phyloP scores from a whole-genome alignment of 2,113 vertebrate genomes.

The Gopherus flavomarginatus region DNA sequence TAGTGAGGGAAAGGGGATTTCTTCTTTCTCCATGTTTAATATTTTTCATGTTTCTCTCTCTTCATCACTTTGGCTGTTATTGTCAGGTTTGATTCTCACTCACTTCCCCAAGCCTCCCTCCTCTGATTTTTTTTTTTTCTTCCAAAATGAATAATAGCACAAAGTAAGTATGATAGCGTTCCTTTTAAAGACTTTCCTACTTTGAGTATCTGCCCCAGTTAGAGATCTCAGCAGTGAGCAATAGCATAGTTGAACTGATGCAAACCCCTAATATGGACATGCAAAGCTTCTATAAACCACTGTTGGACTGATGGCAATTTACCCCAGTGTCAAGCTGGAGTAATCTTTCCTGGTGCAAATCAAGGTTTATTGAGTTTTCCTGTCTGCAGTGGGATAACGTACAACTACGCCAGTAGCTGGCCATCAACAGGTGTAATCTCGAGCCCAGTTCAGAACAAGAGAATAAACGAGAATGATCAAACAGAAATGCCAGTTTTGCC shows the following conservation, averaged over 20 bases:
- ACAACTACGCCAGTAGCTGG: not conserved
- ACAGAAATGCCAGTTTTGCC: not conserved
- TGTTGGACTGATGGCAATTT: conserved; percentile 20
- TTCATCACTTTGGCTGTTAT: conserved; percentile 23
- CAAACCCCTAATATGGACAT: not conserved
- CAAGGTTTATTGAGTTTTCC: conserved; percentile 64
- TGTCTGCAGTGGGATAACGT: conserved; percentile 43
- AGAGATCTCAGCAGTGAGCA: conserved; percentile 62
- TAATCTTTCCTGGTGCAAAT: not conserved
- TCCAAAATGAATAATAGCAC: not conserved
- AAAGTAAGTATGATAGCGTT: conserved; percentile 44
- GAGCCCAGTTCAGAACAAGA: not conserved
- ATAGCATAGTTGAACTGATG: conserved; percentile 40
- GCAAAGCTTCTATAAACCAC: conserved; percentile 25
- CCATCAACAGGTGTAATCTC: not conserved
- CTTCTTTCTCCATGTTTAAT: not conserved
- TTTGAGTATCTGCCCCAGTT: conserved; percentile 48
- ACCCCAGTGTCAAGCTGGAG: not conserved
- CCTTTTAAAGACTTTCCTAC: conserved; percentile 40
- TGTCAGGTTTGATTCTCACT: not conserved
- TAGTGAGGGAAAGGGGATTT: not conserved
- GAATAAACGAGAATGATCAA: not conserved
- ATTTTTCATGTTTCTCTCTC: not conserved
- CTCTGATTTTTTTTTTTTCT: conserved; percentile 23
- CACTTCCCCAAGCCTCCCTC: not conserved